Evolutionary conservation across 2,113 vertebrate species (phyloP), one percentile per base, ranked within the genome.

Genomic region (Hydrolagus affinis): DNA sequence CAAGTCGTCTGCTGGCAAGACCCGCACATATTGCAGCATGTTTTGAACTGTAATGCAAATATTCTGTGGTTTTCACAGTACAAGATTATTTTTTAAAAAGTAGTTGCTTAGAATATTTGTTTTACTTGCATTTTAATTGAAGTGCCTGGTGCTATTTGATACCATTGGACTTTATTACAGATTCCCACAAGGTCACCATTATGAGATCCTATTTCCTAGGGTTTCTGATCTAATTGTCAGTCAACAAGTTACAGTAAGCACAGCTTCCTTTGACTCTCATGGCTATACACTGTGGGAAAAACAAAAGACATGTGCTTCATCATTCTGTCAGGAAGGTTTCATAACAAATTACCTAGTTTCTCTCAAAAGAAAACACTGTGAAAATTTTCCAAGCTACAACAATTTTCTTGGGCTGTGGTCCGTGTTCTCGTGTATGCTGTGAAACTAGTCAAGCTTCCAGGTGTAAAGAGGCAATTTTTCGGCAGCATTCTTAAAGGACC

Each of bases 291-390:
- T 85, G 90, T 92, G 89, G 92, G 92, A 87, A 90, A 91, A 94
- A 90, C 91, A 93, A 94, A 94, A 93, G 93, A 89, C 89, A 89
- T 92, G 91, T 88, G 91, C 92, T 98, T 94, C 92, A 96, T 97
- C 95, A 96, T 96, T 89, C 93, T 97, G 95, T 95, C 95, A 96
- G 91, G 88, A 85, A 93, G 88, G 91, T 93, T 95, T 95, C 93
- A 92, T 94, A 95, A 95, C 94, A 96, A 95, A 96, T 96, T 95
- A 95, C 91, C 88, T 94, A 93, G 89, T 92, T 89, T 77, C 90
- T 89, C 91, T 94, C 92, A 88, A 93, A 95, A 94, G 89, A 90
- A 94, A 95, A 94, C 92, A 94, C 90, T 90, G 80, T 91, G 90
- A 95, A 91, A 91, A 87, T 91, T 94, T 90, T 90, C 93, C 92